These are phyloP conservation scores for Epinephelus fuscoguttatus DNA, from an alignment of 2,113 vertebrate species.

Conservation along the genomic window DNA sequence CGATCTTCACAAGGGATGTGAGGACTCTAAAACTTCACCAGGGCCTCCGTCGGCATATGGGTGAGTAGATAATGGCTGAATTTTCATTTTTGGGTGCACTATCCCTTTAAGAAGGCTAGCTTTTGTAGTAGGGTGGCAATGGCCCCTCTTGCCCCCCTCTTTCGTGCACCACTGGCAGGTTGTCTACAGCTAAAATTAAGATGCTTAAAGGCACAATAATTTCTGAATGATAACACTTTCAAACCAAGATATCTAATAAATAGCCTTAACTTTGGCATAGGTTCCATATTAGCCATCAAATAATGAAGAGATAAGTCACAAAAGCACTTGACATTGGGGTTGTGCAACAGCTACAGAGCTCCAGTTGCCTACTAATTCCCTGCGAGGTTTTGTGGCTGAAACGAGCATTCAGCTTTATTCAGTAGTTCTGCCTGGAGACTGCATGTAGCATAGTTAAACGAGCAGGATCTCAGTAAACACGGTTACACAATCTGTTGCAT, in stretches of 20 bases:
- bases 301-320: not conserved
- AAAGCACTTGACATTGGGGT: not conserved
- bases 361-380: constrained; percentile 32
- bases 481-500: not conserved
- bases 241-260: not conserved
- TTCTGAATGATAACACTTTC: not conserved
- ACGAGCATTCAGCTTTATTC: constrained; percentile 32
- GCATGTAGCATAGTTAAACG: constrained; percentile 11
- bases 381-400: constrained; percentile 20
- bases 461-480: constrained; percentile 16
- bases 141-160: too few relatives aligned
- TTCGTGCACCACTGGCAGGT: not conserved
- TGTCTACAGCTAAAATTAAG: not conserved
- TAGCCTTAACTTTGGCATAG: not conserved
- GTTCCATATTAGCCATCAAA: not conserved
- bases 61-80: too few relatives aligned
- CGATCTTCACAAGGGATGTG: too few relatives aligned
- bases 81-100: too few relatives aligned
- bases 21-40: too few relatives aligned
- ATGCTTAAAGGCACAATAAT: not conserved
- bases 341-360: constrained; percentile 41
- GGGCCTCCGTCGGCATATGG: too few relatives aligned
- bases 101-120: too few relatives aligned
- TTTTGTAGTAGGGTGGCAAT: too few relatives aligned
- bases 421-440: constrained; percentile 34